phyloP scores from a whole-genome alignment of 2,113 vertebrate species.

The Anseranas semipalmata region DNA sequence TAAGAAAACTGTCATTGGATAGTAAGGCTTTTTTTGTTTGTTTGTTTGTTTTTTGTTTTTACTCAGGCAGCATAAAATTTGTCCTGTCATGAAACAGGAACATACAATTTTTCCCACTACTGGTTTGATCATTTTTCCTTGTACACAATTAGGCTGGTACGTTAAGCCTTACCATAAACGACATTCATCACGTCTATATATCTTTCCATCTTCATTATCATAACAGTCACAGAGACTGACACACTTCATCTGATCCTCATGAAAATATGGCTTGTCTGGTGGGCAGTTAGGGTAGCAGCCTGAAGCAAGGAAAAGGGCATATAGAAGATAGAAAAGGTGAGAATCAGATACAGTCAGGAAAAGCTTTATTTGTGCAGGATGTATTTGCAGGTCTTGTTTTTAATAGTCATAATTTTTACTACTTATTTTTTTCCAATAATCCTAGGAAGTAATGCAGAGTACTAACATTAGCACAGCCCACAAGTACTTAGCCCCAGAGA shows the following conservation, averaged over 20 bases:
- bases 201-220: conserved; percentile 59
- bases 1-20: not conserved
- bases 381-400: not conserved
- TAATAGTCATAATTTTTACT: not conserved
- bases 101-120: not conserved
- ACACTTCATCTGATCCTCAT: conserved; percentile 87
- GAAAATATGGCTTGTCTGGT: conserved; percentile 82
- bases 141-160: not conserved
- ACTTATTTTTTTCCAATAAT: not conserved
- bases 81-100: not conserved
- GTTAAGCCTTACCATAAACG: conserved; percentile 78
- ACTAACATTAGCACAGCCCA: not conserved
- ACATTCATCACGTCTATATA: conserved; percentile 80
- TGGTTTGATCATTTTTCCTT: not conserved
- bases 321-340: not conserved
- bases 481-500: not conserved
- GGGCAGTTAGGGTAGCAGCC: conserved; percentile 93
- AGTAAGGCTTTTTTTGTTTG: too few relatives aligned
- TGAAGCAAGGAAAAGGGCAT: conserved; percentile 16
- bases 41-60: too few relatives aligned
- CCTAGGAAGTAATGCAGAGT: not conserved
- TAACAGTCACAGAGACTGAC: conserved; percentile 83
- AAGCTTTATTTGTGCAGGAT: not conserved
- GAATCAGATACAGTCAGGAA: not conserved
- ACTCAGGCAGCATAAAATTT: not conserved